Evolutionary conservation across 1,140 invertebrate genomes (phyloP).

Genomic region (Phocides pigmalion): DNA sequence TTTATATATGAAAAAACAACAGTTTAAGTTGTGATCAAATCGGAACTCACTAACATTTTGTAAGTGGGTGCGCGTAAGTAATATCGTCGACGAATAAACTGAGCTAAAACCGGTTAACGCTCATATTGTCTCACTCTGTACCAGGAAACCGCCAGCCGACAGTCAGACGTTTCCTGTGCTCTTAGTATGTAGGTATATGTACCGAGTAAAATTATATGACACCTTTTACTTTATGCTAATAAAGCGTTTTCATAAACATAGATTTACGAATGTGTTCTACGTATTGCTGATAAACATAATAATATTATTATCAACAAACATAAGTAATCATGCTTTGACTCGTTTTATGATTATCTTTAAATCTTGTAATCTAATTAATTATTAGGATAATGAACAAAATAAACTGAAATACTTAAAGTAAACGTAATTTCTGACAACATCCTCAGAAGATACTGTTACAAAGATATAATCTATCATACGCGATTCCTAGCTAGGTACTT

Average conservation of each 20-base stretch:
- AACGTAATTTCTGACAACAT: background rate
- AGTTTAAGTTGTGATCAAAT: constrained; percentile 5
- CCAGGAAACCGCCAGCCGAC: constrained; percentile 68
- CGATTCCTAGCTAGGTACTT: constrained; percentile 31
- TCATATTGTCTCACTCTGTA: constrained; percentile 74
- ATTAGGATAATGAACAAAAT: too few relatives aligned
- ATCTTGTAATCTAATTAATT: too few relatives aligned
- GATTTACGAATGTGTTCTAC: background rate
- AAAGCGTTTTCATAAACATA: background rate
- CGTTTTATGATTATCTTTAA: too few relatives aligned
- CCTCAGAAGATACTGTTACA: constrained; percentile 1
- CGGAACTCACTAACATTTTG: constrained; percentile 6
- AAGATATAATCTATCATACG: background rate
- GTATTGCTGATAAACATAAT: background rate
- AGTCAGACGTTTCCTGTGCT: constrained; percentile 71
- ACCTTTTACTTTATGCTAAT: constrained; percentile 21
- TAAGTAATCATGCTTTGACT: background rate
- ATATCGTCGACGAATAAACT: constrained; percentile 56
- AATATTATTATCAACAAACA: background rate
- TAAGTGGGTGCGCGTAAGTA: constrained; percentile 13
- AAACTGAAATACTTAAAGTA: background rate
- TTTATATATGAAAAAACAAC: too few relatives aligned
- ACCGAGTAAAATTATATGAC: constrained; percentile 11
- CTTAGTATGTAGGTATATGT: constrained; percentile 30
- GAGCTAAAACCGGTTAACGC: constrained; percentile 68